Conservation (phyloP, 2,888 invertebrate genomes). For the Xylota sylvarum region DNA sequence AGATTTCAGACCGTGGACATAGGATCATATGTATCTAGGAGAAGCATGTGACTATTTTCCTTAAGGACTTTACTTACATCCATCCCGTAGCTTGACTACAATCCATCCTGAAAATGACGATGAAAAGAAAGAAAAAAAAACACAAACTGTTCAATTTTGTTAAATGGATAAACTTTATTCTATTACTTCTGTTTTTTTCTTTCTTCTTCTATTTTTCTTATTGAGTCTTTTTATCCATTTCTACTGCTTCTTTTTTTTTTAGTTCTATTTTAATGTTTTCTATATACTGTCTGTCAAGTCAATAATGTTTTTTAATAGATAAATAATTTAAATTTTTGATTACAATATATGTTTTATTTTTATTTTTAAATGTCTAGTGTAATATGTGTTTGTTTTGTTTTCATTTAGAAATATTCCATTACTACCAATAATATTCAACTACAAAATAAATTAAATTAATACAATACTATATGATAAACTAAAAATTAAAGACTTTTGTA, state of each 20-base stretch:
- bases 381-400: constrained; percentile 33
- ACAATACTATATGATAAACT: constrained; percentile 30
- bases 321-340: constrained; percentile 67
- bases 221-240: constrained; percentile 52
- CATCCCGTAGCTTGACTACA: no score
- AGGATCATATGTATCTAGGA: no score
- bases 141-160: constrained; percentile 21
- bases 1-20: no score
- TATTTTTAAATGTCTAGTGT: constrained; percentile 33
- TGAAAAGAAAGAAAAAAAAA: no score
- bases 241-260: constrained; percentile 20
- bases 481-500: neutral
- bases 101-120: neutral
- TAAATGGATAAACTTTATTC: constrained; percentile 61
- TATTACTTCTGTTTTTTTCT: constrained; percentile 31
- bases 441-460: constrained; percentile 69
- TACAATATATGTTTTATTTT: constrained; percentile 40
- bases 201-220: constrained; percentile 23
- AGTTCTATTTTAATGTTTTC: neutral
- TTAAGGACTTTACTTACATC: no score
- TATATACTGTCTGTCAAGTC: constrained; percentile 31
- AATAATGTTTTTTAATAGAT: constrained; percentile 61
- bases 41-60: no score
- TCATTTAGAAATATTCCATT: constrained; percentile 69
- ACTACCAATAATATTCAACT: constrained; percentile 68